Conservation (phyloP, 1,140 invertebrate genomes). For the Penaeus chinensis region DNA sequence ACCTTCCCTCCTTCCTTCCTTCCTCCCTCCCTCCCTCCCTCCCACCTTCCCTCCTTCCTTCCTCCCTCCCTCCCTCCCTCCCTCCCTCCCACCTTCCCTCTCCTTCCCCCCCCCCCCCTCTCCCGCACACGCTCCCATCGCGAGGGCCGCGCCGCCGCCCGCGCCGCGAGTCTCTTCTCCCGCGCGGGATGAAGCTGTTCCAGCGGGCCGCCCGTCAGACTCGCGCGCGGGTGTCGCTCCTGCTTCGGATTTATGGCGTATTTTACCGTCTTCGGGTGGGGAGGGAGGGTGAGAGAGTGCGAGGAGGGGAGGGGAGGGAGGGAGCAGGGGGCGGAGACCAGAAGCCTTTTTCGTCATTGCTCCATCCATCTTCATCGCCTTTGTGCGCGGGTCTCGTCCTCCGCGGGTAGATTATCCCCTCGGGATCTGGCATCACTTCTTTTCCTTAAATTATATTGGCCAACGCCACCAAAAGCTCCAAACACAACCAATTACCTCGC, state of each 20-base stretch:
- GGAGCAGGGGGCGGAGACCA: neutral
- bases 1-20: too few species aligned
- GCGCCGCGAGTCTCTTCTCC: neutral
- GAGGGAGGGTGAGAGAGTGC: neutral
- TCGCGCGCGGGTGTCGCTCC: constrained; percentile 15
- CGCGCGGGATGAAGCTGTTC: neutral
- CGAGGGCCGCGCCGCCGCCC: too few species aligned
- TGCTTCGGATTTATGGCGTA: constrained; percentile 33
- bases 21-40: too few species aligned
- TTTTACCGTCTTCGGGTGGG: constrained; percentile 15
- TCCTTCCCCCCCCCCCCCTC: too few species aligned
- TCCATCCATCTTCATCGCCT: constrained; percentile 50
- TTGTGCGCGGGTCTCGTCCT: constrained; percentile 30
- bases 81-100: too few species aligned
- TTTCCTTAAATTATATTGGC: constrained; percentile 59
- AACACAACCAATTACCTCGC: constrained; percentile 55
- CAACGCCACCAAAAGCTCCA: constrained; percentile 45
- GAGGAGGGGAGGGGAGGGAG: neutral
- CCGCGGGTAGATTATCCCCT: constrained; percentile 47
- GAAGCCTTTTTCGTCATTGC: neutral
- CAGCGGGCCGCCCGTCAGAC: neutral
- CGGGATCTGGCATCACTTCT: constrained; percentile 43
- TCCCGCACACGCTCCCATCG: too few species aligned
- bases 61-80: too few species aligned
- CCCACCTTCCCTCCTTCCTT: too few species aligned